phyloP scores from a whole-genome alignment of 1,140 invertebrate species.

The Polypedilum pembai region DNA sequence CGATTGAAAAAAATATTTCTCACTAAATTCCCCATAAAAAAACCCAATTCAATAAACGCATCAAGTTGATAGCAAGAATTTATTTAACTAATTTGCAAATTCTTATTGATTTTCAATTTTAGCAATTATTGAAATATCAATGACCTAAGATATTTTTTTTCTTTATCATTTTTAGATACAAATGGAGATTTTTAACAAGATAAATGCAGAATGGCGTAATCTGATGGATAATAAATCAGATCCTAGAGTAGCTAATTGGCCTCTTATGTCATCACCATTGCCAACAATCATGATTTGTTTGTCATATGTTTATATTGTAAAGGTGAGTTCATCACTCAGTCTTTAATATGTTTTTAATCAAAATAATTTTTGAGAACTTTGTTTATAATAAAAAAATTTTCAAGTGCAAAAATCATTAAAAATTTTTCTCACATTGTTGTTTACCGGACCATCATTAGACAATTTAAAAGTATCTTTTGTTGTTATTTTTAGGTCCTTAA shows the following conservation, averaged over 20 bases:
- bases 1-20: too few species aligned
- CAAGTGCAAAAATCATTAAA: background rate
- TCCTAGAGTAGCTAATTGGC: slow-evolving; percentile 73
- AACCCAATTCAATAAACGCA: too few species aligned
- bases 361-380: background rate
- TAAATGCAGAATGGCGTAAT: slow-evolving; percentile 52
- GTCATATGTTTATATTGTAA: slow-evolving; percentile 67
- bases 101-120: too few species aligned
- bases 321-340: slow-evolving; percentile 46
- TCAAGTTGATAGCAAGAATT: too few species aligned
- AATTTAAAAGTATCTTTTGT: background rate
- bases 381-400: background rate
- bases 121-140: too few species aligned
- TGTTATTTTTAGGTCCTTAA: too few species aligned
- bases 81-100: too few species aligned
- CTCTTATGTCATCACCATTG: slow-evolving; percentile 72
- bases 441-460: background rate
- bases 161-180: background rate
- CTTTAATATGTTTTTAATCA: background rate
- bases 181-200: background rate
- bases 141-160: too few species aligned
- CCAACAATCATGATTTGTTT: slow-evolving; percentile 72
- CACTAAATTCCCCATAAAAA: too few species aligned
- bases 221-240: slow-evolving; percentile 63
- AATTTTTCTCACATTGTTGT: background rate